phyloP scores from a whole-genome alignment of 1,140 invertebrate species.

The Pseudomyrmex gracilis region DNA sequence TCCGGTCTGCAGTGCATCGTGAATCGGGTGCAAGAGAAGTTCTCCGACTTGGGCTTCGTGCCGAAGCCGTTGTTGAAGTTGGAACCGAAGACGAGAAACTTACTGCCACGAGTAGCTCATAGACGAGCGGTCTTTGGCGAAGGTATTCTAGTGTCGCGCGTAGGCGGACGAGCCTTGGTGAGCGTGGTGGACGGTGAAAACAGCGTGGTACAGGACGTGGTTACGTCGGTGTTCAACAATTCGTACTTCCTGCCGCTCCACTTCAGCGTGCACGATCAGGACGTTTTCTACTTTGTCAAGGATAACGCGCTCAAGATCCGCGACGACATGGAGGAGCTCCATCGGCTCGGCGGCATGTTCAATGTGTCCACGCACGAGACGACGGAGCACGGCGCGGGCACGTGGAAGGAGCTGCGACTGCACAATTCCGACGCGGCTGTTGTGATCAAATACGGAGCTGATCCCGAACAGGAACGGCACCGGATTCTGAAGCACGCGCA shows the following conservation, averaged over 20 bases:
- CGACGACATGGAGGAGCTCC: constrained; percentile 95
- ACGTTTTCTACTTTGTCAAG: constrained; percentile 98
- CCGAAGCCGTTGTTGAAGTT: constrained; percentile 92
- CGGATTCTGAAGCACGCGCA: constrained; percentile 96
- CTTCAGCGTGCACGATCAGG: constrained; percentile 96
- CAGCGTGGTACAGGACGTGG: constrained; percentile 95
- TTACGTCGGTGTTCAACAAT: constrained; percentile 97
- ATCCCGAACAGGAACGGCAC: constrained; percentile 93
- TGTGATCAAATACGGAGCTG: constrained; percentile 96
- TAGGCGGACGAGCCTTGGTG: constrained; percentile 92
- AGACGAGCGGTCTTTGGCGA: constrained; percentile 94
- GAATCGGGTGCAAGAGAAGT: constrained; percentile 92
- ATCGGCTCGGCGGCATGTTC: constrained; percentile 94
- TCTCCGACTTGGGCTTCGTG: constrained; percentile 93
- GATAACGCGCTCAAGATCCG: constrained; percentile 94
- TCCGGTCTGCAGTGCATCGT: constrained; percentile 95
- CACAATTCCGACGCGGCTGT: constrained; percentile 95
- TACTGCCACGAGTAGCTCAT: constrained; percentile 92
- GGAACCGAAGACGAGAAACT: constrained; percentile 92
- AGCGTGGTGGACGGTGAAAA: constrained; percentile 94
- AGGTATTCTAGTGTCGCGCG: constrained; percentile 94
- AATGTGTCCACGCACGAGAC: constrained; percentile 97
- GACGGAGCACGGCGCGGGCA: constrained; percentile 90
- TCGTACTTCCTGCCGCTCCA: constrained; percentile 96
- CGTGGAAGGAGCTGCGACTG: constrained; percentile 91